phyloP scores from a whole-genome alignment of 2,888 invertebrate species.

The Stenurella melanura region DNA sequence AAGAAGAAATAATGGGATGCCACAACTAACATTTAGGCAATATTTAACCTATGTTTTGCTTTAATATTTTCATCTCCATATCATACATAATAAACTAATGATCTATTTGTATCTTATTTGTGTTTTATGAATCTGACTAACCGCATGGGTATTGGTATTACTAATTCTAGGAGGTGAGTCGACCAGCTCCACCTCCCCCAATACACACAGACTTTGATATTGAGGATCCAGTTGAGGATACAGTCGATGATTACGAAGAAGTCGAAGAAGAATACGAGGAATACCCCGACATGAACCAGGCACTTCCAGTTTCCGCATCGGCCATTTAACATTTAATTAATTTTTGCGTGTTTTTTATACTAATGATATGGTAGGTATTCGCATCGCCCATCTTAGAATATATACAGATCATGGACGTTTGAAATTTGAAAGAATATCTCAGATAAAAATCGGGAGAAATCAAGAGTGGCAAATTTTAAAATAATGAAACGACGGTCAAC shows the following conservation, averaged over 20 bases:
- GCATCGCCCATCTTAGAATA: not conserved
- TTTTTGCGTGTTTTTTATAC: slow-evolving; percentile 49
- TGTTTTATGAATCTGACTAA: slow-evolving; percentile 48
- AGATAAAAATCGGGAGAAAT: too few species aligned
- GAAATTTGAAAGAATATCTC: too few species aligned
- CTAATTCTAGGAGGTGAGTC: slow-evolving; percentile 66
- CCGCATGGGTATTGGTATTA: slow-evolving; percentile 60
- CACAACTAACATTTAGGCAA: too few species aligned
- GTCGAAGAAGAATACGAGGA: slow-evolving; percentile 78
- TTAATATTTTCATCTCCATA: too few species aligned
- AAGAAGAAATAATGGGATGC: too few species aligned
- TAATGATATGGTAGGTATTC: slow-evolving; percentile 32
- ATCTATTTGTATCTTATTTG: not conserved
- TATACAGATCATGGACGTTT: too few species aligned
- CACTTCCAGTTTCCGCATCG: slow-evolving; percentile 68
- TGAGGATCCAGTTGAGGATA: slow-evolving; percentile 75
- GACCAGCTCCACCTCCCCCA: slow-evolving; percentile 72
- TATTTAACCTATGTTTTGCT: too few species aligned
- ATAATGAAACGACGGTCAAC: too few species aligned
- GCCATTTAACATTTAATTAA: slow-evolving; percentile 68
- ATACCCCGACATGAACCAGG: slow-evolving; percentile 75
- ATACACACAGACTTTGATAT: slow-evolving; percentile 73
- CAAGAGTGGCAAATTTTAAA: too few species aligned
- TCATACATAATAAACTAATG: too few species aligned
- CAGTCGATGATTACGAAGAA: slow-evolving; percentile 76